These are phyloP conservation scores for Micrasema longulum DNA, from an alignment of 1,140 invertebrate genomes.

Conservation along the genomic window DNA sequence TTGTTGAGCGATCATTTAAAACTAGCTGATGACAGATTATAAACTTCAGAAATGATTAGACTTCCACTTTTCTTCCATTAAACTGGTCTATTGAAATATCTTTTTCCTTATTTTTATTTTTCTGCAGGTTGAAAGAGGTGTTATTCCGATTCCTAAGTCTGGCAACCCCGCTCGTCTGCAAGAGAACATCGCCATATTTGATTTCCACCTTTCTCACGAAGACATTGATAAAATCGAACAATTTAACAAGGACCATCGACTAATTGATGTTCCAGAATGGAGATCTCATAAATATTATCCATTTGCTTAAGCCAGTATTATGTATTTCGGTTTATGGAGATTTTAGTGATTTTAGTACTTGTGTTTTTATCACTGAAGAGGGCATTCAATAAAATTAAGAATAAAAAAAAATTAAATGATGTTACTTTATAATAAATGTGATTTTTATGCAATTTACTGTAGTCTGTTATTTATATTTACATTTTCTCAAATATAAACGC, in stretches of 20 bases:
- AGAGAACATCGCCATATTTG: slow-evolving; percentile 80
- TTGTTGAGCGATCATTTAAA: no score
- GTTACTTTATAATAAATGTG: slow-evolving; percentile 14
- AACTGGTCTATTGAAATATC: no score
- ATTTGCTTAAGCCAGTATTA: slow-evolving; percentile 57
- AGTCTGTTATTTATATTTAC: no score
- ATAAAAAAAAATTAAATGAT: background rate
- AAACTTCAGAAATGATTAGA: no score
- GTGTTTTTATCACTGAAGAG: background rate
- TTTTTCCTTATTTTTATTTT: no score
- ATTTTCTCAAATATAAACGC: no score
- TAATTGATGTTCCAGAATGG: slow-evolving; percentile 65
- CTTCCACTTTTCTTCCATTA: no score
- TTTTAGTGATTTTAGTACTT: background rate
- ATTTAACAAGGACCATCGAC: slow-evolving; percentile 71
- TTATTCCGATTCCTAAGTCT: slow-evolving; percentile 82
- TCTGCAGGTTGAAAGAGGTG: slow-evolving; percentile 70
- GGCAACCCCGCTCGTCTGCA: slow-evolving; percentile 75
- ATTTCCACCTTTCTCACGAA: slow-evolving; percentile 74
- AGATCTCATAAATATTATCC: slow-evolving; percentile 73
- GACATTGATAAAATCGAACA: slow-evolving; percentile 73
- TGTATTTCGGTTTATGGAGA: background rate
- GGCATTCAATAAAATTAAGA: background rate
- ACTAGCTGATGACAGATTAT: no score
- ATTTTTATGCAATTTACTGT: background rate